Evolutionary conservation across 1,140 invertebrate species (phyloP).

Genomic region (Drosophila neocordata): DNA sequence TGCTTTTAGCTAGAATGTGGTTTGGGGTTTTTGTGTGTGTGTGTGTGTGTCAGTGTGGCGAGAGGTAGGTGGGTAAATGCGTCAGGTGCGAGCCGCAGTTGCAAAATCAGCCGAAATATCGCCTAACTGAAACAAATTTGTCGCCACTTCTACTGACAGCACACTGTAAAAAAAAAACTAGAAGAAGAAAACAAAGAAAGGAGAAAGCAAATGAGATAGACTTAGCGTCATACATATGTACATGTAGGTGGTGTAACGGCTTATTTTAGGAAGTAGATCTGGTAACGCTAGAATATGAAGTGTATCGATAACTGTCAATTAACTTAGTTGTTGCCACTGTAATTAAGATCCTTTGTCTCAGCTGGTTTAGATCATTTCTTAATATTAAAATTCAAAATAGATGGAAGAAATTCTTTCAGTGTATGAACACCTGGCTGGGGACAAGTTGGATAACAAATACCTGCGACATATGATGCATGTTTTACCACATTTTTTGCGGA

Average conservation of each 20-base stretch:
- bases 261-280: no score
- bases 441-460: constrained; percentile 26
- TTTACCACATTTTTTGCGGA: constrained; percentile 39
- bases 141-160: neutral
- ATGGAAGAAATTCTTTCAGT: neutral
- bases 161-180: neutral
- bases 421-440: constrained; percentile 14
- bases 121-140: neutral
- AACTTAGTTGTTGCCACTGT: no score
- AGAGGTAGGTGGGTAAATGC: neutral
- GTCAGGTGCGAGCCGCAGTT: neutral
- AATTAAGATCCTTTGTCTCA: no score
- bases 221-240: no score
- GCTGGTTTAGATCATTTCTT: no score
- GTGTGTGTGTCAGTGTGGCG: neutral
- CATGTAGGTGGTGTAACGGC: no score
- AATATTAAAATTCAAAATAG: no score
- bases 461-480: constrained; percentile 6
- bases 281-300: no score
- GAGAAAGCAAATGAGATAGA: no score
- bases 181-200: no score
- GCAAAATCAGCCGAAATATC: constrained; percentile 5
- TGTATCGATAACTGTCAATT: no score
- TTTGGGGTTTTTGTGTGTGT: no score
- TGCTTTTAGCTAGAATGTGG: constrained; percentile 21